Base-by-base conservation (phyloP, 2,888 invertebrate genomes). In the Hyposoter didymator region DNA sequence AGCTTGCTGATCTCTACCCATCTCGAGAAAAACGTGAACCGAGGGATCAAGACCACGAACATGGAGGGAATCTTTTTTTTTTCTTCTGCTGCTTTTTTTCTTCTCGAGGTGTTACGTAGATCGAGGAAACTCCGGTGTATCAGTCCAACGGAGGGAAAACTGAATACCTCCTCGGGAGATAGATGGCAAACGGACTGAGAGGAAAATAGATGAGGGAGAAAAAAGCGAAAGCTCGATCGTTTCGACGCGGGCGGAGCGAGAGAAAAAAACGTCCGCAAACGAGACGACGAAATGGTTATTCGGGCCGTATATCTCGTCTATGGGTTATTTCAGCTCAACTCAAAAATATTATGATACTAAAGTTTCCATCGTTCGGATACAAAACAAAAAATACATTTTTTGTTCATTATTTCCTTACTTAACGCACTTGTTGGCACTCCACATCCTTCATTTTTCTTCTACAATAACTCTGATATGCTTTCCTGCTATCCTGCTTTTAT, bases 151-250 rank as follows among this genome's bases (percentile, higher is more conserved):
- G 35, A 75, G 35, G 49, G 59, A 75, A 75, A 75, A 64, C 64
- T 67, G 76, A 67, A 78, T 78, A 67, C 67, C 35, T 28, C n/a
- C 10, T 14, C 52, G 52, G 10, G 43, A 66, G 49, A 75, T 64
- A 64, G 75, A 76, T 59, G 47, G 74, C 32, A 74, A 74, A 74
- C 62, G 62, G 62, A 62, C 45, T 49, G 75, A 75, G 75, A 64
- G 47, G 64, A 49, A 52, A 78, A 22, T 49, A 45, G 43, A 67
- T 78, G 76, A 75, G 76, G 52, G 52, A 39, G 49, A 78, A 72
- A 78, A 66, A 49, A 55, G 82, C 52, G 32, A 64, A 66, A 82
- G 47, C 52, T 76, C 76, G 82, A 82, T 52, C 82, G 82, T 76
- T 82, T 70, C n/a, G n/a, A 39, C 52, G 10, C 2, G 76, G 17